Conservation (phyloP, 2,888 invertebrate genomes). For the Lasioglossum leucozonium region DNA sequence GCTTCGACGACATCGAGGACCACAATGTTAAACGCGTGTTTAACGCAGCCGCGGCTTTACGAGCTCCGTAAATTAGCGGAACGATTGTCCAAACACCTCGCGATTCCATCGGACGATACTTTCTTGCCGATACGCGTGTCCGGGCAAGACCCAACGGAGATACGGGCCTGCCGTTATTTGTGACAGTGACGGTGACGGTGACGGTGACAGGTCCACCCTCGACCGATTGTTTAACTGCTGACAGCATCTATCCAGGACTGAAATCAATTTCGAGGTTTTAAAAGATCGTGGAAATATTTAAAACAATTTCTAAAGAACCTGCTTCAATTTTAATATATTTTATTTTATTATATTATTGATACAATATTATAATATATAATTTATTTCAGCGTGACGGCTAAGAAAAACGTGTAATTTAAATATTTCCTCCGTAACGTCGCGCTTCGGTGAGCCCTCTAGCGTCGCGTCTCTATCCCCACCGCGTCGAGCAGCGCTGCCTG, state of each 20-base stretch:
- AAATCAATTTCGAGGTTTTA: too few relatives aligned
- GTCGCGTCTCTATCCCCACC: too few relatives aligned
- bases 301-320: too few relatives aligned
- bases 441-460: too few relatives aligned
- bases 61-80: slow-evolving; percentile 16
- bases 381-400: too few relatives aligned
- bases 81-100: background rate
- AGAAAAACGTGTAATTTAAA: too few relatives aligned
- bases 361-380: too few relatives aligned
- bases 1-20: background rate
- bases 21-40: slow-evolving; percentile 2
- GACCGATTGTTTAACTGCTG: background rate
- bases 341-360: too few relatives aligned
- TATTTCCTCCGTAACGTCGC: too few relatives aligned
- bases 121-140: background rate
- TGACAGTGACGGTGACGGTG: background rate
- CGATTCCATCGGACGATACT: background rate
- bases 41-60: background rate
- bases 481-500: too few relatives aligned
- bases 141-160: background rate
- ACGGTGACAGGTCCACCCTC: background rate
- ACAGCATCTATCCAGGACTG: background rate
- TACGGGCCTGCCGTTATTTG: background rate
- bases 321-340: too few relatives aligned
- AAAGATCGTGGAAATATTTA: too few relatives aligned